These are phyloP conservation scores for Apteryx mantelli DNA, from an alignment of 2,113 vertebrate genomes.

Conservation along the genomic window DNA sequence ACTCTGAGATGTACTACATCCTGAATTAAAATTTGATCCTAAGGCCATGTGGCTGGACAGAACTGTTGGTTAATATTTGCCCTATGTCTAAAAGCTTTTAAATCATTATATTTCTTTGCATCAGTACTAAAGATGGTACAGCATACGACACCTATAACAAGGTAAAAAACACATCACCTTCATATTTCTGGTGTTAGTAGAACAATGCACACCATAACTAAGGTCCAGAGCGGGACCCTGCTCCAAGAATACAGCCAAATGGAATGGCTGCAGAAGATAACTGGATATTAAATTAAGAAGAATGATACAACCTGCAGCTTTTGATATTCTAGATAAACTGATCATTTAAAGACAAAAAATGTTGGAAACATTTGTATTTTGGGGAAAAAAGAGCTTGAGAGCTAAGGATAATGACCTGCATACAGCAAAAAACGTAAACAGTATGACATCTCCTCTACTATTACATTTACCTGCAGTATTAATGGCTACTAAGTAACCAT, in stretches of 20 bases:
- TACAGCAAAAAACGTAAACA: too few relatives aligned
- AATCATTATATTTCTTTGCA: conserved; percentile 59
- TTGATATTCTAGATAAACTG: too few relatives aligned
- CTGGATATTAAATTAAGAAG: background rate
- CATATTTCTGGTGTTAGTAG: background rate
- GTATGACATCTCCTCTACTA: too few relatives aligned
- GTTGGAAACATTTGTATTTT: background rate
- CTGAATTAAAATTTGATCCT: conserved; percentile 58
- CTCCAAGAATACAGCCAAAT: background rate
- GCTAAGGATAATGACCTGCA: background rate
- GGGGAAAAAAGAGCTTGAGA: background rate
- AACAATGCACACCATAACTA: background rate
- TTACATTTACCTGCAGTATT: background rate
- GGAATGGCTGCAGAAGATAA: background rate
- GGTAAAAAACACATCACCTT: background rate
- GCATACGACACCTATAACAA: background rate
- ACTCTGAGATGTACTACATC: conserved; percentile 28
- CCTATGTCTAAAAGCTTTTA: conserved; percentile 59
- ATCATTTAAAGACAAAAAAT: background rate
- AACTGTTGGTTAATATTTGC: conserved; percentile 54
- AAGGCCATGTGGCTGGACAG: conserved; percentile 41
- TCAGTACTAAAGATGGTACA: conserved; percentile 42
- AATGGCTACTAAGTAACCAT: background rate
- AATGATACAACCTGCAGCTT: background rate
- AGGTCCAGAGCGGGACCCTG: background rate